These are phyloP conservation scores for Ylistrum balloti DNA, from an alignment of 1,140 invertebrate species.

Conservation along the genomic window DNA sequence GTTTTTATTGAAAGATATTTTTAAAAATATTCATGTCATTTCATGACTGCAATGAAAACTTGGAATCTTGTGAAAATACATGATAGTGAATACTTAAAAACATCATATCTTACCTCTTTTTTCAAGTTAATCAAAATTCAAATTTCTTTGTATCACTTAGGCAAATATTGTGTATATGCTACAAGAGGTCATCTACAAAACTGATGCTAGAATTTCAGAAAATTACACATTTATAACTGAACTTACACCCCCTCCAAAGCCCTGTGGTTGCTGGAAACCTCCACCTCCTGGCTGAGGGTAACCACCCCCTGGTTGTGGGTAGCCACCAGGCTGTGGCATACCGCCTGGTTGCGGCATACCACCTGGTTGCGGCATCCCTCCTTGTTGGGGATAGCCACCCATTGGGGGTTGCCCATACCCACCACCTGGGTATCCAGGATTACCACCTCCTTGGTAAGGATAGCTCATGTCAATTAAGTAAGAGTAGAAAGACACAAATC, in stretches of 20 bases:
- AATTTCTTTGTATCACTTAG: too few species aligned
- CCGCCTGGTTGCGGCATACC: constrained; percentile 9
- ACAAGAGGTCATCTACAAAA: too few species aligned
- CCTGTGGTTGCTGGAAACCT: constrained; percentile 48
- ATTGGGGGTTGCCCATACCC: neutral
- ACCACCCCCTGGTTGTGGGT: constrained; percentile 46
- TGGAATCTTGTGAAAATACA: too few species aligned
- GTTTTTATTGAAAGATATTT: too few species aligned
- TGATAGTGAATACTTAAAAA: too few species aligned
- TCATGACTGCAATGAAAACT: too few species aligned
- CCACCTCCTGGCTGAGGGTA: constrained; percentile 46
- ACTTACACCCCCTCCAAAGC: constrained; percentile 45
- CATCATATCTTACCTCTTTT: too few species aligned
- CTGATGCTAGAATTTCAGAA: too few species aligned
- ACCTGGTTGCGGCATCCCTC: neutral
- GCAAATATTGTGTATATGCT: too few species aligned
- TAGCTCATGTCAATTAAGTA: constrained; percentile 38
- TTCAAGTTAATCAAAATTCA: too few species aligned
- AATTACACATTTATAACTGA: neutral
- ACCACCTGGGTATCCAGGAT: constrained; percentile 42
- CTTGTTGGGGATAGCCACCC: neutral
- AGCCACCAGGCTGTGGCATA: constrained; percentile 36
- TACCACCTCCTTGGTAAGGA: constrained; percentile 43
- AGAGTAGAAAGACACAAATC: neutral
- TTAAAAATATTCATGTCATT: too few species aligned